Conservation (phyloP, 2,888 invertebrate genomes). For the Cepaea hortensis region DNA sequence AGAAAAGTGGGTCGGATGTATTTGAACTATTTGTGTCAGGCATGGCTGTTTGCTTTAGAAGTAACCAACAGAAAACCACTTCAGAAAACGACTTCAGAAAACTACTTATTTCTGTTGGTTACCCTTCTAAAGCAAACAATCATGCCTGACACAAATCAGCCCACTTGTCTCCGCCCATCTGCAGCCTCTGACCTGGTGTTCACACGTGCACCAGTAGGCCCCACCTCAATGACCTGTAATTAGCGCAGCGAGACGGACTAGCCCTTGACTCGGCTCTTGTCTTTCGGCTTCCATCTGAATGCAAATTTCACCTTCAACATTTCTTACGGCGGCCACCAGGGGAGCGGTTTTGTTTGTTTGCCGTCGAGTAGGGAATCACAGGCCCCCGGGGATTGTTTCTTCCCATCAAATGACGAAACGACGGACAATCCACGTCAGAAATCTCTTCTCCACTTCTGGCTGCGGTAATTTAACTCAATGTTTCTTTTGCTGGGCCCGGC, state of each 20-base stretch:
- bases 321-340: conserved; percentile 39
- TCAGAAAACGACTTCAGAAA: too few relatives aligned
- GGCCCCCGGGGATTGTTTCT: conserved; percentile 16
- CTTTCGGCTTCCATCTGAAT: conserved; percentile 40
- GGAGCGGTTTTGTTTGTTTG: conserved; percentile 18
- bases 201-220: conserved; percentile 37
- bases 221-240: conserved; percentile 47
- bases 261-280: conserved; percentile 6
- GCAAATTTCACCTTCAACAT: conserved; percentile 43
- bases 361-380: not conserved
- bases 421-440: conserved; percentile 14
- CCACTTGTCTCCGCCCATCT: conserved; percentile 42
- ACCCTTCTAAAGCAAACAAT: conserved; percentile 9
- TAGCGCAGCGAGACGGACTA: conserved; percentile 21
- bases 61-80: too few relatives aligned
- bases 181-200: conserved; percentile 46
- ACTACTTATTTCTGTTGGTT: too few relatives aligned
- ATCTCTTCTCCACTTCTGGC: conserved; percentile 12
- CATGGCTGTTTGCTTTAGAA: conserved; percentile 13
- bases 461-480: conserved; percentile 18
- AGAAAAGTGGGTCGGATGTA: too few relatives aligned
- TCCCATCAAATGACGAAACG: conserved; percentile 21
- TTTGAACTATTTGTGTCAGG: too few relatives aligned
- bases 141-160: conserved; percentile 41
- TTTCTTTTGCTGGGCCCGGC: conserved; percentile 14